Conservation (phyloP, 2,797 vertebrate genomes). For the Ctenochaetus hawaiiensis region DNA sequence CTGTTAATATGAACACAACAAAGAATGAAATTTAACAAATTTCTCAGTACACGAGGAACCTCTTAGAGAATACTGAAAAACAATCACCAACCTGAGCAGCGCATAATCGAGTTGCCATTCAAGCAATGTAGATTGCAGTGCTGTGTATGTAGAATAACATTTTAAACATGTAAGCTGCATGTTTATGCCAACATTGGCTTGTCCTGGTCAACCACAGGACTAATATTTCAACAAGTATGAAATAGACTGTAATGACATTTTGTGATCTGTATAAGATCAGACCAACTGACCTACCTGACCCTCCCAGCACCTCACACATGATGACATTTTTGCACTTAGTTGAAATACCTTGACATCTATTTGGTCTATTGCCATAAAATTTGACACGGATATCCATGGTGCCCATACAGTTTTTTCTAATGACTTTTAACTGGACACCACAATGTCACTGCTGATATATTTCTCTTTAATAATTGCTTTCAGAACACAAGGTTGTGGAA, state of each 20-base stretch:
- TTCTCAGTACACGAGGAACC: neutral
- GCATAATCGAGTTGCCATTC: neutral
- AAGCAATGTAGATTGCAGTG: neutral
- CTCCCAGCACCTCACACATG: neutral
- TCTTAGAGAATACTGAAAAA: constrained; percentile 7
- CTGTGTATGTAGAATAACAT: neutral
- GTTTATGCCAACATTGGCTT: neutral
- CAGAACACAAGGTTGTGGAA: neutral
- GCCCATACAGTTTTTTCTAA: neutral
- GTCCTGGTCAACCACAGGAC: too few species aligned
- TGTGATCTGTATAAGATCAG: too few species aligned
- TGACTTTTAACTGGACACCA: neutral
- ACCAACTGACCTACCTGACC: too few species aligned
- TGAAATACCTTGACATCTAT: neutral
- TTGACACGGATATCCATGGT: neutral
- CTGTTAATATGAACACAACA: neutral
- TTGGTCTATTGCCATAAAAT: neutral
- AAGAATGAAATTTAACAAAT: neutral
- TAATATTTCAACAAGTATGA: neutral
- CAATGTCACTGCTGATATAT: neutral
- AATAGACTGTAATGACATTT: neutral
- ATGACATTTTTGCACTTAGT: neutral
- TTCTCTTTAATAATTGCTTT: neutral
- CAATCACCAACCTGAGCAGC: constrained; percentile 1
- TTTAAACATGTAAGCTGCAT: neutral